Percentiles rank a stretch among this genome's conserved stretches.
Evolutionary conservation across 2,888 invertebrate species (phyloP).

Genomic region (Torymus tubicola): DNA sequence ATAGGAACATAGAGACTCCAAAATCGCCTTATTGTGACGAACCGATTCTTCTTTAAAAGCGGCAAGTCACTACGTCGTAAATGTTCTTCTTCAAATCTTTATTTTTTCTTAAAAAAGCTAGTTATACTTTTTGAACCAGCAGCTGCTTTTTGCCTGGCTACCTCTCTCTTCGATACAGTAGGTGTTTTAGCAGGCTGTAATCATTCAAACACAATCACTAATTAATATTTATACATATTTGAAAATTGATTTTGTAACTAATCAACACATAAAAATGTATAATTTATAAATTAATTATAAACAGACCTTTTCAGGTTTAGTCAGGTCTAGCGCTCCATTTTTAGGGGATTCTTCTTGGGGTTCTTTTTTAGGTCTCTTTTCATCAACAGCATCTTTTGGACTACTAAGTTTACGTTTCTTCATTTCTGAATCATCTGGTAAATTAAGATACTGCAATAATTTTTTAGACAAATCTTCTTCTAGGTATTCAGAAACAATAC

Average conservation of each 20-base stretch:
- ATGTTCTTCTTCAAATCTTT: slow-evolving; percentile 55
- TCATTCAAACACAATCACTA: slow-evolving; percentile 7
- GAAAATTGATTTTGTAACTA: no score
- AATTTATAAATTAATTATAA: slow-evolving; percentile 36
- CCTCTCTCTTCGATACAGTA: slow-evolving; percentile 83
- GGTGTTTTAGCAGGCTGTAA: slow-evolving; percentile 77
- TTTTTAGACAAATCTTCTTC: slow-evolving; percentile 82
- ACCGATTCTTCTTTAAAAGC: slow-evolving; percentile 40
- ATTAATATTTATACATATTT: background rate
- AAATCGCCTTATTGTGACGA: slow-evolving; percentile 53
- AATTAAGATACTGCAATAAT: slow-evolving; percentile 82
- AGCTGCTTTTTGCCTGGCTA: slow-evolving; percentile 86
- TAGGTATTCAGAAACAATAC: slow-evolving; percentile 88
- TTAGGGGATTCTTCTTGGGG: slow-evolving; percentile 75
- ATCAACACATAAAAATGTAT: slow-evolving; percentile 32
- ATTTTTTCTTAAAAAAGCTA: slow-evolving; percentile 86
- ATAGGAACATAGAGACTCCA: slow-evolving; percentile 65
- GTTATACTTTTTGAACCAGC: slow-evolving; percentile 88
- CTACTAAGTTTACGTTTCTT: slow-evolving; percentile 72
- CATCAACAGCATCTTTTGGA: slow-evolving; percentile 67
- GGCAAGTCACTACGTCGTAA: slow-evolving; percentile 48
- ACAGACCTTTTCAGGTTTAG: slow-evolving; percentile 71
- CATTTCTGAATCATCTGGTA: slow-evolving; percentile 79
- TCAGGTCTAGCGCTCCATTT: slow-evolving; percentile 71
- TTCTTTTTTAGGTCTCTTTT: slow-evolving; percentile 74